phyloP scores from a whole-genome alignment of 2,888 invertebrate genomes.

The Lasioglossum pauxillum region DNA sequence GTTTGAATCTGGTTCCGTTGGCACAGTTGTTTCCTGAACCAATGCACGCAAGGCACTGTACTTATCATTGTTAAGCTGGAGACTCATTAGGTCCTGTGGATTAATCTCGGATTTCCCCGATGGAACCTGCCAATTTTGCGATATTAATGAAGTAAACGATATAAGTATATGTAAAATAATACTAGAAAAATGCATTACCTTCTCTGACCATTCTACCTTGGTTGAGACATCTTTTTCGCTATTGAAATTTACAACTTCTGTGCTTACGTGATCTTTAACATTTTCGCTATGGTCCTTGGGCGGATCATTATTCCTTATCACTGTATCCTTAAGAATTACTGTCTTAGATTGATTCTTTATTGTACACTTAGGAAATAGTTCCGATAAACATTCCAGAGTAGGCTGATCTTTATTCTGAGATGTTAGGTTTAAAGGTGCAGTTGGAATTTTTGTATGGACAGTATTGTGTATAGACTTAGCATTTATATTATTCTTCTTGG shows the following conservation, averaged over 20 bases:
- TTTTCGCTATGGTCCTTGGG: slow-evolving; percentile 65
- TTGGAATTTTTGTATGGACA: slow-evolving; percentile 34
- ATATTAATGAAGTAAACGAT: neutral
- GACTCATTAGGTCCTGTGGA: slow-evolving; percentile 80
- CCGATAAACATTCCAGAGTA: slow-evolving; percentile 51
- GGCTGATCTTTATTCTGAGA: slow-evolving; percentile 59
- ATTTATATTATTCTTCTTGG: slow-evolving; percentile 71
- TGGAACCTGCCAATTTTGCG: slow-evolving; percentile 54
- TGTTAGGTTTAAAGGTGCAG: slow-evolving; percentile 29
- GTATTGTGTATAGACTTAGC: slow-evolving; percentile 57
- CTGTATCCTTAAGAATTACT: slow-evolving; percentile 82
- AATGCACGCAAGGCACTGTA: slow-evolving; percentile 85
- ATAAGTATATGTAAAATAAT: neutral
- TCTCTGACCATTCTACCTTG: slow-evolving; percentile 55
- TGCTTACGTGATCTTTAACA: slow-evolving; percentile 42
- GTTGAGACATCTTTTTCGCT: slow-evolving; percentile 43
- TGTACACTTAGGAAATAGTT: slow-evolving; percentile 81
- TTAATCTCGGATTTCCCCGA: slow-evolving; percentile 54
- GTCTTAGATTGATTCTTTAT: slow-evolving; percentile 81
- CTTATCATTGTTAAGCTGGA: slow-evolving; percentile 83
- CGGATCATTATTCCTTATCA: slow-evolving; percentile 78
- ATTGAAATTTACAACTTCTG: slow-evolving; percentile 40
- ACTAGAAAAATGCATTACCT: slow-evolving; percentile 44
- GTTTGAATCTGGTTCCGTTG: slow-evolving; percentile 53
- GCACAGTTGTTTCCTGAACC: slow-evolving; percentile 73